Evolutionary conservation across 2,888 invertebrate genomes (phyloP), one percentile per base, ranked within the genome.

Genomic region (Lasioglossum morio): DNA sequence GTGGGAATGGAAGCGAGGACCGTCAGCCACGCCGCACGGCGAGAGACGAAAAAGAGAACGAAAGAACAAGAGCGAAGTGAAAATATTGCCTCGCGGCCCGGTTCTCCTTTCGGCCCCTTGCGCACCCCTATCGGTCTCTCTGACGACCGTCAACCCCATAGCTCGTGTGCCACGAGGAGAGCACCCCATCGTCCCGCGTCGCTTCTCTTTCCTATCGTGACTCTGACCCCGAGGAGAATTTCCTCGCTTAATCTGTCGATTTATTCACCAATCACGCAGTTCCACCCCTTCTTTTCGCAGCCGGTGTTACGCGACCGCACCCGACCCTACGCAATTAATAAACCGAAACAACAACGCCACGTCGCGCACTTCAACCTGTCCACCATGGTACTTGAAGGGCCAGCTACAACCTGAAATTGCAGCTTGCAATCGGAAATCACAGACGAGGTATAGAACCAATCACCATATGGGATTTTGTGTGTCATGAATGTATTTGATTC

Each of bases 61-160:
- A 87, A 88, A 82, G 82, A 87, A 86, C 83, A 86, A 89, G 83
- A 83, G 83, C 85, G 84, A 91, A 91, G 90, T 85, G 89, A 91
- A 91, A 91, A 91, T 91, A 91, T 91, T 91, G 89, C 90, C 88
- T 88, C 87, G 88, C 87, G 86, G 82, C 82, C 89, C 81, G 74
- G 73, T 46, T 34, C 79, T 77, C 75, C 77, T 82, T 80, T 85
- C 81, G 69, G 14, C 53, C 74, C 79, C 63, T 27, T 40, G 23
- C 60, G 23, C 53, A n/a, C 66, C 78, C 57, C 72, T 60, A 77
- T 81, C 78, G 77, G 53, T 79, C 82, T 69, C 80, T 72, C 78
- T 63, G 77, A 79, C 76, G 73, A 82, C 63, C 86, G 46, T 77
- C 86, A 63, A 70, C 85, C 82, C 79, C 72, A 10, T 48, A 46